These are phyloP conservation scores for Phaethon lepturus DNA, from an alignment of 2,113 vertebrate species.

Conservation along the genomic window DNA sequence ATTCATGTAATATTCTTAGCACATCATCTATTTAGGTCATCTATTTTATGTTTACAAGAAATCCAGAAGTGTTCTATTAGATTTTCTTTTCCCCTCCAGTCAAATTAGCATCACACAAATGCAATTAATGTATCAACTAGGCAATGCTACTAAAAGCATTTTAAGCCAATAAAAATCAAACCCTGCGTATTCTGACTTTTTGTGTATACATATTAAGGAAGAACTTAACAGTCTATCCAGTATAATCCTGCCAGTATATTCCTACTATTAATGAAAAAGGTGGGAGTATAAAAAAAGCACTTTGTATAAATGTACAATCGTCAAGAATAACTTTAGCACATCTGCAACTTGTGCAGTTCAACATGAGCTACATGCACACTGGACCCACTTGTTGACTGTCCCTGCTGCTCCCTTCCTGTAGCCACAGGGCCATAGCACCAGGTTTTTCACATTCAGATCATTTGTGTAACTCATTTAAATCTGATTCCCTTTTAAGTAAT, in stretches of 20 bases:
- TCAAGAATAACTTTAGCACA: background rate
- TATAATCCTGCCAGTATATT: background rate
- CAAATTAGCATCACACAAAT: conserved; percentile 62
- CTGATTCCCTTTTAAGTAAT: background rate
- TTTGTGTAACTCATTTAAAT: background rate
- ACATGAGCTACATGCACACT: background rate
- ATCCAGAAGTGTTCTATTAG: conserved; percentile 9
- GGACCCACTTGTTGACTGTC: background rate
- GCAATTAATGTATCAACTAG: conserved; percentile 49
- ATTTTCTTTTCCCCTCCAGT: background rate
- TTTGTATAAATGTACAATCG: background rate
- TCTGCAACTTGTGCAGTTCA: background rate
- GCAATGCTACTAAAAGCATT: conserved; percentile 33
- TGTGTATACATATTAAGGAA: background rate
- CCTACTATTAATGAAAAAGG: background rate
- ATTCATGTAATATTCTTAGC: conserved; percentile 29
- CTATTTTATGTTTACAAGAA: conserved; percentile 43
- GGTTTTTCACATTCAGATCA: background rate
- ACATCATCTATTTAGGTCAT: conserved; percentile 38
- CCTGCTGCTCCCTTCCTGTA: background rate
- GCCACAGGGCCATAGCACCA: background rate
- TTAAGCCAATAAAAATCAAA: conserved; percentile 45
- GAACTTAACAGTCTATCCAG: background rate
- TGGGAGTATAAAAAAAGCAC: background rate
- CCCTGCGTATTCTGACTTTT: background rate